Conservation (phyloP, 2,113 vertebrate species). For the Mobula hypostoma region DNA sequence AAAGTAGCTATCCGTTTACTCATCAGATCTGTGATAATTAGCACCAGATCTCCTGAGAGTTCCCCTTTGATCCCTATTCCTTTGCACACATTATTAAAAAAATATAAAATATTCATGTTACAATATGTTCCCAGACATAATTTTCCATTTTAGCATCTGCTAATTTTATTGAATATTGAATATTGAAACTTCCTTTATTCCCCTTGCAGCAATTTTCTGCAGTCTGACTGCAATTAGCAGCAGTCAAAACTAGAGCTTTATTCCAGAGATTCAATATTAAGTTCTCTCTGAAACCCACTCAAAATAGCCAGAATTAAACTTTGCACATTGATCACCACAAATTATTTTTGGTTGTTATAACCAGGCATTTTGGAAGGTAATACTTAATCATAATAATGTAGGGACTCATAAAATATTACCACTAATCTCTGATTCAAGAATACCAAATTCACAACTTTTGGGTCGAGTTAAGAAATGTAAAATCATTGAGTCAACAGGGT, state of each 20-base stretch:
- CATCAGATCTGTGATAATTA: conserved; percentile 5
- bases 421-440: too few relatives aligned
- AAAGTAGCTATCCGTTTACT: conserved; percentile 24
- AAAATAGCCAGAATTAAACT: neutral
- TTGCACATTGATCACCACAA: neutral
- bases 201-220: conserved; percentile 6
- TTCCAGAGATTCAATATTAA: neutral
- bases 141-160: conserved; percentile 15
- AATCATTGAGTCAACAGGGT: neutral
- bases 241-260: neutral
- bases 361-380: neutral
- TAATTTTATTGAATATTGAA: conserved; percentile 1
- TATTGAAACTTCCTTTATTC: neutral
- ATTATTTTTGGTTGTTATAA: neutral
- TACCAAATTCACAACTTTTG: neutral
- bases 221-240: neutral
- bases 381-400: neutral
- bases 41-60: conserved; percentile 29
- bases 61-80: conserved; percentile 14
- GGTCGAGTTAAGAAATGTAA: neutral
- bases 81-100: neutral
- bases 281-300: neutral
- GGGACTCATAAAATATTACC: neutral
- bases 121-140: conserved; percentile 21
- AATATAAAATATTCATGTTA: conserved; percentile 28